These are phyloP conservation scores for Propithecus perrieri DNA, from an alignment of 2,797 vertebrate genomes.

Conservation along the genomic window DNA sequence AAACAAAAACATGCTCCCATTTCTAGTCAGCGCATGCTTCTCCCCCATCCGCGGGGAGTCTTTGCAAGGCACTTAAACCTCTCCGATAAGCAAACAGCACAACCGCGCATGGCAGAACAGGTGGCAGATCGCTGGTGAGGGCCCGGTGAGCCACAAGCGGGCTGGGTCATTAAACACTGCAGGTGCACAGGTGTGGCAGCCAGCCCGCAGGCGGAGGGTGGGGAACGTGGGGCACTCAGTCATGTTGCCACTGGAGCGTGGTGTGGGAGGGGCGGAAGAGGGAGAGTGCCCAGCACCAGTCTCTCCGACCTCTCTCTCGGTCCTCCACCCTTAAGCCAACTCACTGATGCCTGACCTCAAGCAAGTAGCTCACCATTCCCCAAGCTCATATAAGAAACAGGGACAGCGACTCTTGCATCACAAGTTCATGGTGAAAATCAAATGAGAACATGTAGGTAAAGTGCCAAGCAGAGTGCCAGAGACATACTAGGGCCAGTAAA, in stretches of 20 bases:
- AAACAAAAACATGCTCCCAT: not conserved
- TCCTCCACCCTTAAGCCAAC: not conserved
- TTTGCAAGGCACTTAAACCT: slow-evolving; percentile 55
- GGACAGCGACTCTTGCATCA: not conserved
- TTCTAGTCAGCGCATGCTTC: slow-evolving; percentile 21
- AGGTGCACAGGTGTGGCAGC: slow-evolving; percentile 63
- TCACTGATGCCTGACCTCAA: not conserved
- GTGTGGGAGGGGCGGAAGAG: too few species aligned
- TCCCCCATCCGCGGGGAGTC: not conserved
- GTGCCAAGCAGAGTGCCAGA: not conserved
- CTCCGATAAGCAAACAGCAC: slow-evolving; percentile 72
- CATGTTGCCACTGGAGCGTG: not conserved
- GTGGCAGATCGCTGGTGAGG: slow-evolving; percentile 64
- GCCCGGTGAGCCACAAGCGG: slow-evolving; percentile 38
- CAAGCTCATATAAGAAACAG: not conserved
- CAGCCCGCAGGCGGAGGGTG: not conserved
- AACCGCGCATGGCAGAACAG: slow-evolving; percentile 39
- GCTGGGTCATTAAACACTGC: slow-evolving; percentile 60
- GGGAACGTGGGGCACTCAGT: not conserved
- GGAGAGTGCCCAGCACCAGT: not conserved
- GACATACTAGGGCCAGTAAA: accelerated
- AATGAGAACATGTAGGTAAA: not conserved
- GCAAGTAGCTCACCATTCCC: not conserved
- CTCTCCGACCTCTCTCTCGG: not conserved
- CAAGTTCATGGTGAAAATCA: not conserved